Evolutionary conservation across 2,797 vertebrate species (phyloP).

Genomic region (Acrocephalus scirpaceus): DNA sequence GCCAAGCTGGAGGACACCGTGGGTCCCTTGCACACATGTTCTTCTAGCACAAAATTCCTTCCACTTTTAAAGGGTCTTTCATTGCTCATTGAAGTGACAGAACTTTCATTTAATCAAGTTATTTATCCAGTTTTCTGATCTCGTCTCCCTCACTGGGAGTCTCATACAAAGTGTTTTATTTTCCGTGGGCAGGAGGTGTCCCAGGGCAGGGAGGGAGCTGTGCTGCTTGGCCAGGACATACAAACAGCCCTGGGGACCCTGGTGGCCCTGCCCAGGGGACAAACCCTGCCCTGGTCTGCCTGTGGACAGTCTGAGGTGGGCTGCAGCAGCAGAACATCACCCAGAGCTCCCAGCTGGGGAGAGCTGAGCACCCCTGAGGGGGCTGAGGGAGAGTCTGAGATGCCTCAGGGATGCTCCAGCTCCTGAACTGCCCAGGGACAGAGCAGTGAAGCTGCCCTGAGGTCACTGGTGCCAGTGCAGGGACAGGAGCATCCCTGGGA

Average conservation of each 20-base stretch:
- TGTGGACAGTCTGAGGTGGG: too few relatives aligned
- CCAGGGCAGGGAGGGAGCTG: rapidly evolving
- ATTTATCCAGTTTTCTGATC: not conserved
- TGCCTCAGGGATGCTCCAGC: not conserved
- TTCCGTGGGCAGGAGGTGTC: not conserved
- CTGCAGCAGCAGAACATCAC: not conserved
- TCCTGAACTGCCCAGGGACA: too few relatives aligned
- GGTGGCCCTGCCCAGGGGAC: not conserved
- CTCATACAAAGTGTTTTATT: not conserved
- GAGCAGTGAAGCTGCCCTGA: not conserved
- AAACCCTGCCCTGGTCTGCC: not conserved
- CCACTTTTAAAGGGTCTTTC: not conserved
- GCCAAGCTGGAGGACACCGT: not conserved
- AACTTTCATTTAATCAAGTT: not conserved
- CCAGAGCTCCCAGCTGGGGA: not conserved
- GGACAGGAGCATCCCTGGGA: not conserved
- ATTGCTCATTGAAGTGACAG: not conserved
- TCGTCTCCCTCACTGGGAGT: not conserved
- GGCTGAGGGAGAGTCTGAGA: not conserved
- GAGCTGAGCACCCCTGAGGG: too few relatives aligned
- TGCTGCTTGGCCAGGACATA: not conserved
- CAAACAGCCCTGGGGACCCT: not conserved
- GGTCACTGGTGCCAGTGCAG: not conserved
- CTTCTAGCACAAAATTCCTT: not conserved
- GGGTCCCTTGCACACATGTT: rapidly evolving